These are phyloP conservation scores for Xyliphius kryptos DNA, from an alignment of 2,113 vertebrate genomes.

Conservation along the genomic window DNA sequence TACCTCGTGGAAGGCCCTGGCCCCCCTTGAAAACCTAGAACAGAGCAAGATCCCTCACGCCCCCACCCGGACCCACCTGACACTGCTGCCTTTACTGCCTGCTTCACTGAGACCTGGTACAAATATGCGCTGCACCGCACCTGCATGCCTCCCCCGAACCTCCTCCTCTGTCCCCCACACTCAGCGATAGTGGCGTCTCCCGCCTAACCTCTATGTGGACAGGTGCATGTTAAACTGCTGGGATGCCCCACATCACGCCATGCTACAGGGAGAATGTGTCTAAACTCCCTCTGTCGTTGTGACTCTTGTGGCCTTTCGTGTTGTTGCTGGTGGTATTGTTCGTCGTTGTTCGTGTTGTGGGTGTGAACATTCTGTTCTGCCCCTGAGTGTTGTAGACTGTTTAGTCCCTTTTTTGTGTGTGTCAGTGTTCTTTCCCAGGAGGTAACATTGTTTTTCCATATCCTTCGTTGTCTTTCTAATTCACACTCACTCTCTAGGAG, in stretches of 20 bases:
- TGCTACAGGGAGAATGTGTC: conserved; percentile 93
- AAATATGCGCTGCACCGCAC: conserved; percentile 81
- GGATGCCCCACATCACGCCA: conserved; percentile 98
- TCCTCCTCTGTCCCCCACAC: conserved; percentile 29
- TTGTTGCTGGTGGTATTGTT: conserved; percentile 71
- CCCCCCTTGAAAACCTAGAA: conserved; percentile 44
- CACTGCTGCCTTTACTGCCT: conserved; percentile 74
- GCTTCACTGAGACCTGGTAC: conserved; percentile 73
- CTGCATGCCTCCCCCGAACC: conserved; percentile 43
- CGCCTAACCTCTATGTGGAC: conserved; percentile 73
- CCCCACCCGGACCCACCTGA: conserved; percentile 61
- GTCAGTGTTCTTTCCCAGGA: conserved; percentile 42
- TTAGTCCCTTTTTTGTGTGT: conserved; percentile 42
- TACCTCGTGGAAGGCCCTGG: conserved; percentile 58
- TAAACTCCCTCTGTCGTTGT: conserved; percentile 68
- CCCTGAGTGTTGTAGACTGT: conserved; percentile 46
- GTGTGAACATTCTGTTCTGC: conserved; percentile 44
- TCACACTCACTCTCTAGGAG: conserved; percentile 23
- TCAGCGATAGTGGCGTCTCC: conserved; percentile 72
- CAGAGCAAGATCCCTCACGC: conserved; percentile 61
- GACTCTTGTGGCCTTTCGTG: conserved; percentile 51
- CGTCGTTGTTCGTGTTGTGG: conserved; percentile 60
- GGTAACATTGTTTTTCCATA: conserved; percentile 45
- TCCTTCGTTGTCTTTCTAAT: conserved; percentile 39
- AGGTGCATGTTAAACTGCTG: conserved; percentile 95